These are phyloP conservation scores for Geotria australis DNA, from an alignment of 2,797 vertebrate species.

Conservation along the genomic window DNA sequence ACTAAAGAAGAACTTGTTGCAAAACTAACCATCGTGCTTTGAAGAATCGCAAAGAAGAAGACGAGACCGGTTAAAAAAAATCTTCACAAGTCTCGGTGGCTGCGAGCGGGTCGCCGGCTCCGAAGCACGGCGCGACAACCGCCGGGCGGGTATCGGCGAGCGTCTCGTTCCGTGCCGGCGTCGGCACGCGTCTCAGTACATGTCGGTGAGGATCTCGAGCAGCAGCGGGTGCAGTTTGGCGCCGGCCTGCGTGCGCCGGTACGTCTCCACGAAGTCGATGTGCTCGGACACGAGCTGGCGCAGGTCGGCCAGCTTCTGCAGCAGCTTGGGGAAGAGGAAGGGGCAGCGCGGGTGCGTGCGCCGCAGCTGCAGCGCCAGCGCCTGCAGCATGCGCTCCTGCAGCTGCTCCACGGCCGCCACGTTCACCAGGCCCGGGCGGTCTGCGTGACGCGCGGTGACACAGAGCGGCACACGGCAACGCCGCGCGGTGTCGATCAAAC, in stretches of 20 bases:
- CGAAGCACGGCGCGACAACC: no score
- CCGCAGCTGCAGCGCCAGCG: slow-evolving; percentile 67
- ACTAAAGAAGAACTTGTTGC: no score
- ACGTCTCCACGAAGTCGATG: slow-evolving; percentile 76
- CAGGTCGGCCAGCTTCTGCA: slow-evolving; percentile 98
- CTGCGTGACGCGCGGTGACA: slow-evolving; percentile 10
- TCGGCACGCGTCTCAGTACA: slow-evolving; percentile 27
- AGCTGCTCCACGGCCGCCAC: slow-evolving; percentile 85
- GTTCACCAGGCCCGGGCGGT: slow-evolving; percentile 80
- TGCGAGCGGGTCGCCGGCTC: no score
- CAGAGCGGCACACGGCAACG: no score
- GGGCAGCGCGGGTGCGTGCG: slow-evolving; percentile 60
- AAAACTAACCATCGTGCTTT: no score
- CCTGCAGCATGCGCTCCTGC: slow-evolving; percentile 71
- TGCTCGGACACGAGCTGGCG: slow-evolving; percentile 90
- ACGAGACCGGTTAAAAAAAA: no score
- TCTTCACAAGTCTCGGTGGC: no score
- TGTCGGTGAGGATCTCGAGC: slow-evolving; percentile 98
- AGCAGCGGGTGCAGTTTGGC: slow-evolving; percentile 78
- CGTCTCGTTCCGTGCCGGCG: no score
- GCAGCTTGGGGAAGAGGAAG: slow-evolving; percentile 95
- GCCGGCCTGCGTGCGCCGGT: slow-evolving; percentile 84
- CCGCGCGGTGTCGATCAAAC: no score
- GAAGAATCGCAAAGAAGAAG: no score
- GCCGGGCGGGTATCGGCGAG: no score